Conservation (phyloP, 2,797 vertebrate species). For the Buphagus erythrorhynchus region DNA sequence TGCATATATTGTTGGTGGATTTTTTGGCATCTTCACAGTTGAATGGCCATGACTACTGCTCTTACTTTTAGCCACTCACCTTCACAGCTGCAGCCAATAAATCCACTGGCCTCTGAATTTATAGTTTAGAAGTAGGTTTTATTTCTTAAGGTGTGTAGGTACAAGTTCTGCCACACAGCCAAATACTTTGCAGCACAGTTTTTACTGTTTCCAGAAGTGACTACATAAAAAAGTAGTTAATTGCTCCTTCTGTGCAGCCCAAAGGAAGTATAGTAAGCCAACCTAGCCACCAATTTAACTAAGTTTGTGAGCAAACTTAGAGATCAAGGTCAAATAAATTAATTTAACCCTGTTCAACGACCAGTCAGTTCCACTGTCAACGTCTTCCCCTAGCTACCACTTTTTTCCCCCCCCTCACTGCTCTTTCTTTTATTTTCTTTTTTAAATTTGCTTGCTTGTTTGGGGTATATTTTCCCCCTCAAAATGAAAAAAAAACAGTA, state of each 20-base stretch:
- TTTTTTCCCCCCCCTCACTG: accelerated
- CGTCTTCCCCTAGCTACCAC: background rate
- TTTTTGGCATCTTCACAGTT: background rate
- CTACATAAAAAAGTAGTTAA: background rate
- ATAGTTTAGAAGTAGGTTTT: background rate
- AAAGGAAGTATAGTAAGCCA: background rate
- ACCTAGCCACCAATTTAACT: background rate
- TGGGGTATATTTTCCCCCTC: accelerated
- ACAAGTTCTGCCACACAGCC: background rate
- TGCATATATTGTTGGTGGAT: background rate
- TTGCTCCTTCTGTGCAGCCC: background rate
- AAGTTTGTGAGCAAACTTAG: background rate
- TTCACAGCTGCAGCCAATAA: background rate
- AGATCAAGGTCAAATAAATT: background rate
- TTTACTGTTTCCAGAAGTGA: background rate
- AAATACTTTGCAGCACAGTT: background rate
- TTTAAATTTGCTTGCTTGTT: accelerated
- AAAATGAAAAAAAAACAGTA: background rate
- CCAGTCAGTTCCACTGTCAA: background rate
- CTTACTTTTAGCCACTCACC: background rate
- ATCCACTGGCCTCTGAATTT: background rate
- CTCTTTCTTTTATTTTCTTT: accelerated
- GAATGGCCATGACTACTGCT: background rate
- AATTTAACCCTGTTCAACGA: background rate
- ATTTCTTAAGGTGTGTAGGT: background rate